Evolutionary conservation across 2,113 vertebrate species (phyloP), one percentile per base, ranked within the genome.

Genomic region (Morone saxatilis): DNA sequence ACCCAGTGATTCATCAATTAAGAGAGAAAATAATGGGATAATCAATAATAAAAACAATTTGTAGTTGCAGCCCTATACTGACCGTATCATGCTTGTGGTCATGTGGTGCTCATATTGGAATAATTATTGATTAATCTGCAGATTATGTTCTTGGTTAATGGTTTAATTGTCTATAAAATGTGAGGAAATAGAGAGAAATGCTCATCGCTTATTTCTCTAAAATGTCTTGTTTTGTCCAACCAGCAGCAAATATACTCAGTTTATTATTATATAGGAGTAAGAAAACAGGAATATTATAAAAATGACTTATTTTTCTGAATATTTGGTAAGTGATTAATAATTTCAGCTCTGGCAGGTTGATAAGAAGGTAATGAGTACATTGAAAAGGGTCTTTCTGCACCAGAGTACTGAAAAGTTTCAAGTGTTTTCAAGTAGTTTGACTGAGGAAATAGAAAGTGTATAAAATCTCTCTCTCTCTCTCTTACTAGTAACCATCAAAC

Each of bases 401-500:
- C 63, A 20, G 19, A 14, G 6, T 1, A 6, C 61, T 77, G n/a
- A 68, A 68, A 81, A 66, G 7, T 43, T 83, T 45, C 12, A 14
- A 19, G 45, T 68, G 53, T 67, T 75, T 56, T 3, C 40, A 20
- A 41, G 14, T 72, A 36, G n/a, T 65, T 77, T 60, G 9, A 22
- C 19, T 67, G 7, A 70, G 47, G 11, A 78, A 72, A 62, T 25
- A 69, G 31, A 88, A 72, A 70, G n/a, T 12, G 4, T 56, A 50
- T 53, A 9, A 61, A 76, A 59, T 61, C 38, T 65, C 38, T 45
- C 31, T 31, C 31, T 31, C 31, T 31, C 31, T 68, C 25, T 79
- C 57, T 83, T 83, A 82, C 73, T 85, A 54, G 53, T 16, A 91
- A 82, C 74, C 83, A 85, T 85, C 45, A 88, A 88, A 68, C 62